Base-by-base conservation (phyloP, 2,797 vertebrate species). In the Staurois parvus region DNA sequence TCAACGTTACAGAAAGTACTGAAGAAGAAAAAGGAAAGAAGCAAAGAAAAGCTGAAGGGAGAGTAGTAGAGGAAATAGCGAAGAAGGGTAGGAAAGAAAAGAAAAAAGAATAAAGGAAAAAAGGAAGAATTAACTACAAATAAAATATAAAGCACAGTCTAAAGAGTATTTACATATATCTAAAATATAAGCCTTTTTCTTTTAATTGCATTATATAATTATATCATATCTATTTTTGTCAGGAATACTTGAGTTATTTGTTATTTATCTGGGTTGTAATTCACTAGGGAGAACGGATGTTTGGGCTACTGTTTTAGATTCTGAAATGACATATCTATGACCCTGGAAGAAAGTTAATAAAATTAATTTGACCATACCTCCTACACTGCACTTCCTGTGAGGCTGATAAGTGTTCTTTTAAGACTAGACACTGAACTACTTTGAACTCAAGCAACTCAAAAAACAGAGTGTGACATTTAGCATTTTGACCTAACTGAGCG, bases 401-500 rank as follows among this genome's bases (percentile, higher is more conserved):
- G 9, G 32, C 1, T n/a, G 28, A 48, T 45, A 21, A 28, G 66
- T 32, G 42, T 29, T 34, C 64, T 45, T 74, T 2, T 17, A 26
- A 24, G 32, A 62, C 48, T 37, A 62, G 79, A 64, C 79, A 42
- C 28, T 75, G 62, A 67, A 75, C 59, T 75, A 17, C 59, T 42
- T 66, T 66, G 37, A 82, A 74, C 56, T 73, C 11, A 42, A 32
- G 13, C 24, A 21, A 24, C 12, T 13, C 56, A 29, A 37, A 28
- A 81, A 52, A 52, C 8, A 29, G 48, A n/a, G 45, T 48, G 45
- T 62, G 15, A 72, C 28, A 37, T 81, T 72, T 59, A 81, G 69
- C 69, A 52, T 56, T 32, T 59, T 80, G 78, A 68, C 77, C 77
- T 80, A 56, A 77, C 30, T n/a, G 62, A 28, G 56, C 19, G 34